These are phyloP conservation scores for Argentina silus DNA, from an alignment of 2,797 vertebrate species.

Conservation along the genomic window DNA sequence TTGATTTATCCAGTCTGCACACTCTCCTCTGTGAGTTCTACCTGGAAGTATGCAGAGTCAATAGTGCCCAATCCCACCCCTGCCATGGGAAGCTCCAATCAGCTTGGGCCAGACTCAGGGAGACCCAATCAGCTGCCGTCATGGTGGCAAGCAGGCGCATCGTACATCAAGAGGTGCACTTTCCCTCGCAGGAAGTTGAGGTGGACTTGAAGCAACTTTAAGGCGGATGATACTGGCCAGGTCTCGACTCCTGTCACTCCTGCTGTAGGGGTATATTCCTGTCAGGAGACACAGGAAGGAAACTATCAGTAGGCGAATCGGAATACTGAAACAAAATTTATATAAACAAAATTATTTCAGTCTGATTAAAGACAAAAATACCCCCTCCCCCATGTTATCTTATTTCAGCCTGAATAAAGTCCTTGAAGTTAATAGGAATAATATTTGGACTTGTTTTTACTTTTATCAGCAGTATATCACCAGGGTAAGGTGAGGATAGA, in stretches of 20 bases:
- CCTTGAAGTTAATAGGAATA: no score
- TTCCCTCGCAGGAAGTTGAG: constrained; percentile 88
- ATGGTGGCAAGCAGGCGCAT: constrained; percentile 78
- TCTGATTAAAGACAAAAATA: no score
- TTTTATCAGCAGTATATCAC: neutral
- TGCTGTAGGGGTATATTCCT: constrained; percentile 74
- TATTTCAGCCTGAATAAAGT: no score
- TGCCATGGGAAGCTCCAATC: constrained; percentile 58
- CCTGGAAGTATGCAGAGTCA: constrained; percentile 50
- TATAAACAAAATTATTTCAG: no score
- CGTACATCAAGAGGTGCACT: constrained; percentile 78
- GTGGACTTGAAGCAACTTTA: constrained; percentile 83
- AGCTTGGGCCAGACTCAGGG: constrained; percentile 39
- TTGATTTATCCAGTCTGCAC: constrained; percentile 34
- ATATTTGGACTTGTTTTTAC: no score
- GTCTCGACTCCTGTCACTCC: constrained; percentile 55
- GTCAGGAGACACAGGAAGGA: constrained; percentile 20
- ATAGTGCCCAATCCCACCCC: constrained; percentile 55
- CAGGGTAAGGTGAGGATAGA: no score
- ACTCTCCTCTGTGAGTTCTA: constrained; percentile 28
- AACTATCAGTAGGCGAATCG: neutral
- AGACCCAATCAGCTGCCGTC: constrained; percentile 79
- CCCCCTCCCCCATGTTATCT: no score
- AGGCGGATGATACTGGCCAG: constrained; percentile 72
- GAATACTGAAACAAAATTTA: no score